Evolutionary conservation across 1,140 invertebrate genomes (phyloP).

Genomic region (Lepeophtheirus salmonis): DNA sequence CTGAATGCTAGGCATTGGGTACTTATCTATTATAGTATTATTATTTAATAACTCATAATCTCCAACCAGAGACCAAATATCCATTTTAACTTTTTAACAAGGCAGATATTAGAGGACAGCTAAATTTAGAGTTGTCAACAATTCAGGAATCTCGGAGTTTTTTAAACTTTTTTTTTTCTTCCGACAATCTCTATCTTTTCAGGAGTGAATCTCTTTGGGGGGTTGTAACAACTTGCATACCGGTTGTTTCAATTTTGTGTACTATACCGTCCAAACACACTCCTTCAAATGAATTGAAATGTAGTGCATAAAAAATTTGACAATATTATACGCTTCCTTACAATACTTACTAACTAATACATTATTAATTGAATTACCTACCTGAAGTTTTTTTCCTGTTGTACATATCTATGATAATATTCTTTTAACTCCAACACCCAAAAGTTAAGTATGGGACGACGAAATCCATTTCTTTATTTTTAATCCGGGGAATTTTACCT

Average conservation of each 20-base stretch:
- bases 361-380: background rate
- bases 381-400: background rate
- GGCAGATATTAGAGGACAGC: background rate
- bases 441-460: background rate
- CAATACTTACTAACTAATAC: background rate
- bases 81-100: background rate
- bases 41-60: background rate
- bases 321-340: too few relatives aligned
- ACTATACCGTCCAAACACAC: background rate
- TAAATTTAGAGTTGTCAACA: background rate
- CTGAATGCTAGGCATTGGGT: background rate
- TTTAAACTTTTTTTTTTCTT: too few relatives aligned
- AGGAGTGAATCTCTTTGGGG: background rate
- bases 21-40: background rate
- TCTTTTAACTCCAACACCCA: background rate
- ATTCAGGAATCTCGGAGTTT: background rate
- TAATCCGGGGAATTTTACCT: background rate
- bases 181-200: background rate
- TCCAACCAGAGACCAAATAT: background rate
- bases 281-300: background rate
- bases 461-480: background rate
- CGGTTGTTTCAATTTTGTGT: background rate
- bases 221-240: background rate
- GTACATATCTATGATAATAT: background rate
- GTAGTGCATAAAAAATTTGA: background rate